phyloP scores from a whole-genome alignment of 2,113 vertebrate species.

The Tragelaphus buxtoni region DNA sequence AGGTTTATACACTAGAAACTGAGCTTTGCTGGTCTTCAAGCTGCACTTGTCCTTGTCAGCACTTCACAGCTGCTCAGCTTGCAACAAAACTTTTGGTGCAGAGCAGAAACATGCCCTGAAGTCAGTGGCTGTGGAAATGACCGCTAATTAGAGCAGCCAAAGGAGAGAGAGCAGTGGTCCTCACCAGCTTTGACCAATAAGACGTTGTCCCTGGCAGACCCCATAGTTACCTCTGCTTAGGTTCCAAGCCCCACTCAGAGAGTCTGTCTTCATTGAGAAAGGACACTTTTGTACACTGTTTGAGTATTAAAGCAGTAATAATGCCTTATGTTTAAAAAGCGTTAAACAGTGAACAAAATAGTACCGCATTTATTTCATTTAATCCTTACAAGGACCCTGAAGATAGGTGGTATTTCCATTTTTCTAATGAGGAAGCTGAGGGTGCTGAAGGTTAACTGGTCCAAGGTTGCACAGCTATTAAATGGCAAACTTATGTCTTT shows the following conservation, averaged over 20 bases:
- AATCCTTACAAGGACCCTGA: not conserved
- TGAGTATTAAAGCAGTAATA: conserved; percentile 19
- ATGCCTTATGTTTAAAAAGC: conserved; percentile 6
- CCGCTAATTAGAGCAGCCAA: not conserved
- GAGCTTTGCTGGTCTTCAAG: not conserved
- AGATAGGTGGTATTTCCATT: not conserved
- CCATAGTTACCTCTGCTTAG: not conserved
- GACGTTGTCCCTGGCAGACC: not conserved
- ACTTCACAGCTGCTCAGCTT: not conserved
- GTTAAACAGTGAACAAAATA: conserved; percentile 30
- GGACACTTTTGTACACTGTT: not conserved
- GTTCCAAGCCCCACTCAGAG: not conserved
- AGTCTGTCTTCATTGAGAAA: not conserved
- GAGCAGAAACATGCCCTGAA: not conserved
- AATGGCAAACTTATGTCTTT: not conserved
- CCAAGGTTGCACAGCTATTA: not conserved
- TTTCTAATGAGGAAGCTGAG: not conserved
- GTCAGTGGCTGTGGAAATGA: not conserved
- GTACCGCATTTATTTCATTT: not conserved
- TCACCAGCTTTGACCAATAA: not conserved
- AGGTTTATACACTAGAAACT: not conserved
- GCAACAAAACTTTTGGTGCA: not conserved
- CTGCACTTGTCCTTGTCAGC: not conserved
- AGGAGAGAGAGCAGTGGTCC: not conserved
- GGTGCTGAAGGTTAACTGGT: not conserved